Base-by-base conservation (phyloP, 1,140 invertebrate species). In the Drosophila pandora region DNA sequence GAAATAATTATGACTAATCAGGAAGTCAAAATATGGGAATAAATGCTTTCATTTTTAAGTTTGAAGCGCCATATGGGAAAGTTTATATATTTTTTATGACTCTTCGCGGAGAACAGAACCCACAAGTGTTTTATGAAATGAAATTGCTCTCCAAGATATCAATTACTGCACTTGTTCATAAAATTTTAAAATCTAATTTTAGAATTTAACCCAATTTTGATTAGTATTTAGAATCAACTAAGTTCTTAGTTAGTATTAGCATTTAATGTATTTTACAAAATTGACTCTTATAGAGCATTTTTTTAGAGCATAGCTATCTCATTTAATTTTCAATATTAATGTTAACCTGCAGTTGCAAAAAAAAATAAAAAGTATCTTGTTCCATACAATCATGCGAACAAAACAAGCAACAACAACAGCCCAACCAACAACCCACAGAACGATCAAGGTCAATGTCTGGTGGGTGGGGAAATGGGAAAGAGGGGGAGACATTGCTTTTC, bases 401-500 rank as follows among this genome's bases (percentile, higher is more conserved):
- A 32, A 28, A 70, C 52, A 45, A 59, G 43, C 25, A 54, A 32
- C 48, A 71, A 62, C 37, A 60, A 5, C 25, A 28, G 25, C 25
- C 22, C 49, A 70, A 69, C 57, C 34, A 58, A 22, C 74, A 41
- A 54, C 70, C 67, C 70, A 65, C 68, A 62, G 62, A 58, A 63
- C 70, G 80, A 88, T 88, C 83, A 88, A 88, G 83, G 83, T 88
- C 83, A 88, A 88, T 88, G 83, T 88, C 83, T 88, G 68, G 64
- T 60, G 62, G 79, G 74, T 70, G 68, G 72, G 63, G 52, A 21
- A 21, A 32, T 32, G 41, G 43, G 32, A 17, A 5, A 17, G 3
- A 1, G 7, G 32, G n/a, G 41, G 43, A 55, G 65, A n/a, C 25
- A 37, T 22, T 17, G 63, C 25, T 69, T 64, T 69, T 68, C 65